phyloP scores from a whole-genome alignment of 2,888 invertebrate genomes.

The Tenodera sinensis region DNA sequence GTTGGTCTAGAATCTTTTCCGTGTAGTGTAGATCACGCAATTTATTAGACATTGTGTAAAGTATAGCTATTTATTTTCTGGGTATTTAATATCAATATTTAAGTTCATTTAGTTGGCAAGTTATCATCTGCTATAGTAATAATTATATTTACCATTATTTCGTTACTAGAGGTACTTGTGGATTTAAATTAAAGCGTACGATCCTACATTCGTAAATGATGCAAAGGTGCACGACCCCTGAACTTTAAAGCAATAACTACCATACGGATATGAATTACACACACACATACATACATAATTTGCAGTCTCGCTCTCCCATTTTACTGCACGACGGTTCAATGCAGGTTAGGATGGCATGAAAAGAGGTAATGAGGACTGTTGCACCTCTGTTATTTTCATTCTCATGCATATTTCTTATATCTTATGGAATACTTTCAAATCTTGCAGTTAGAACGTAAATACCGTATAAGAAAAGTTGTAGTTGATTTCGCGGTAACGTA shows the following conservation, averaged over 20 bases:
- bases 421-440: neutral
- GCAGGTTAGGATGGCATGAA: neutral
- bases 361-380: neutral
- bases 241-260: neutral
- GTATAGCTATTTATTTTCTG: too few relatives aligned
- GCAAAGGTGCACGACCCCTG: neutral
- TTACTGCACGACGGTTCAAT: neutral
- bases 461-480: too few relatives aligned
- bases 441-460: neutral
- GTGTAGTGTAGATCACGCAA: too few relatives aligned
- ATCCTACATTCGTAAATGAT: neutral
- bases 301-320: neutral
- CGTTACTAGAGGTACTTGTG: too few relatives aligned
- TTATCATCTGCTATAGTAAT: too few relatives aligned
- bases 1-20: too few relatives aligned
- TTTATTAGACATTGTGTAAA: too few relatives aligned
- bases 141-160: too few relatives aligned
- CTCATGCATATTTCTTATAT: neutral
- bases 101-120: too few relatives aligned
- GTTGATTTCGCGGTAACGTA: too few relatives aligned
- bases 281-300: neutral
- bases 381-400: neutral
- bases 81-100: too few relatives aligned
- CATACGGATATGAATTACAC: neutral
- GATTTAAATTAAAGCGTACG: neutral